Evolutionary conservation across 2,113 vertebrate species (phyloP).

Genomic region (Apodemus sylvaticus): DNA sequence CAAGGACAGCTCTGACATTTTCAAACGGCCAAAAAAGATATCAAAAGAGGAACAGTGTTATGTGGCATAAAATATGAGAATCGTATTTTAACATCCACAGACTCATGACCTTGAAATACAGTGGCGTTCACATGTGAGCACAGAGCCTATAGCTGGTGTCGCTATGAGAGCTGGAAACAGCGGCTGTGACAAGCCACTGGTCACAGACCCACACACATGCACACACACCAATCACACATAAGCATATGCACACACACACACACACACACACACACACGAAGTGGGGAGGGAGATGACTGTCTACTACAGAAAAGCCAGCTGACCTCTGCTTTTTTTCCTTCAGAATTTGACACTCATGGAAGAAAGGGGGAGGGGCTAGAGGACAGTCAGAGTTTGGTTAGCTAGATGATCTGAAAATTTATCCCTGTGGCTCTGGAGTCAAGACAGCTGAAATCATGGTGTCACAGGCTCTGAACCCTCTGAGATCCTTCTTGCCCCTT

Average conservation of each 20-base stretch:
- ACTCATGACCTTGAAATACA: background rate
- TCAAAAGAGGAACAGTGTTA: background rate
- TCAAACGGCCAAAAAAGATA: background rate
- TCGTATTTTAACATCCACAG: background rate
- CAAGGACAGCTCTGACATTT: background rate
- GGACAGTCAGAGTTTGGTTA: rapidly evolving
- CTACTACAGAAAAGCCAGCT: rapidly evolving
- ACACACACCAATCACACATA: background rate
- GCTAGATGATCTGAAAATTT: too few relatives aligned
- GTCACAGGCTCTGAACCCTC: background rate
- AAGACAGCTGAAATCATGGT: background rate
- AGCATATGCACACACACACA: background rate
- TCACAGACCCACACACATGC: background rate
- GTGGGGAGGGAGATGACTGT: background rate
- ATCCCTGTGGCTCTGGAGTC: background rate
- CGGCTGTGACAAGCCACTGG: rapidly evolving
- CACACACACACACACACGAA: background rate
- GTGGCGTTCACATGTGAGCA: rapidly evolving
- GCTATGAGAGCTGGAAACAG: rapidly evolving
- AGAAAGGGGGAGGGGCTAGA: rapidly evolving
- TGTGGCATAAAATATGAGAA: background rate
- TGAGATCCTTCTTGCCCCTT: too few relatives aligned
- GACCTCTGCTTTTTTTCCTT: background rate
- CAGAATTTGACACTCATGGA: rapidly evolving
- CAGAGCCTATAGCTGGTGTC: background rate